A percentile compares a stretch with the other conserved stretches of the same genome.
Evolutionary conservation across 2,113 vertebrate genomes (phyloP).

Genomic region (Struthio camelus): DNA sequence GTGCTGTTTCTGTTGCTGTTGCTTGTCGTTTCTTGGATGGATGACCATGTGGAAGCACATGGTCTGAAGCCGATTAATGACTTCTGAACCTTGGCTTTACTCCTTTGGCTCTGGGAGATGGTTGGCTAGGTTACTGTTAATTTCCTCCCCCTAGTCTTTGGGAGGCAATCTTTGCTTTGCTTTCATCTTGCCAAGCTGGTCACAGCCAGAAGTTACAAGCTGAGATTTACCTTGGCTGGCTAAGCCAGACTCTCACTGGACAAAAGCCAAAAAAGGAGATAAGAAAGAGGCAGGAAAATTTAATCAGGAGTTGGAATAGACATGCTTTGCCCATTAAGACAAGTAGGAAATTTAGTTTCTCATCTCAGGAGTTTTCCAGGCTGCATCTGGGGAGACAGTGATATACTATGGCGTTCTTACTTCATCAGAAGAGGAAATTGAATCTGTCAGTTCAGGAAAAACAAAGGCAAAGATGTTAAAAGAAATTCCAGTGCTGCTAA

Average conservation of each 20-base stretch:
- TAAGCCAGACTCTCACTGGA: not conserved
- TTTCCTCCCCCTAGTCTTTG: not conserved
- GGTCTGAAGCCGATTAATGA: not conserved
- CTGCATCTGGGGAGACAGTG: not conserved
- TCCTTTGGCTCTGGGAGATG: not conserved
- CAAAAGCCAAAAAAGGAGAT: not conserved
- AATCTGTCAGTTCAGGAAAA: not conserved
- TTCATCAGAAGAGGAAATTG: not conserved
- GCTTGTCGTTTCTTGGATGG: not conserved
- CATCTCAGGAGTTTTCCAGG: not conserved
- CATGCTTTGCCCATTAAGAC: not conserved
- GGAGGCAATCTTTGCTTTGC: not conserved
- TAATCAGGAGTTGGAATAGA: not conserved
- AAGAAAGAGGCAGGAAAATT: not conserved
- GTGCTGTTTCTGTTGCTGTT: not conserved
- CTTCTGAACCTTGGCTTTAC: not conserved
- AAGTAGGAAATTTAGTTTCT: not conserved
- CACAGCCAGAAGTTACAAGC: not conserved
- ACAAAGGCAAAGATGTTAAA: not conserved
- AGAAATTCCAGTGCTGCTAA: not conserved
- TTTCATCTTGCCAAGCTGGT: not conserved
- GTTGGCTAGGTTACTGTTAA: not conserved
- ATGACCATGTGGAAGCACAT: not conserved
- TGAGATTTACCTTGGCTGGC: constrained; percentile 3
- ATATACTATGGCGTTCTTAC: not conserved